Conservation (phyloP, 2,113 vertebrate genomes). For the Melospiza melodia region DNA sequence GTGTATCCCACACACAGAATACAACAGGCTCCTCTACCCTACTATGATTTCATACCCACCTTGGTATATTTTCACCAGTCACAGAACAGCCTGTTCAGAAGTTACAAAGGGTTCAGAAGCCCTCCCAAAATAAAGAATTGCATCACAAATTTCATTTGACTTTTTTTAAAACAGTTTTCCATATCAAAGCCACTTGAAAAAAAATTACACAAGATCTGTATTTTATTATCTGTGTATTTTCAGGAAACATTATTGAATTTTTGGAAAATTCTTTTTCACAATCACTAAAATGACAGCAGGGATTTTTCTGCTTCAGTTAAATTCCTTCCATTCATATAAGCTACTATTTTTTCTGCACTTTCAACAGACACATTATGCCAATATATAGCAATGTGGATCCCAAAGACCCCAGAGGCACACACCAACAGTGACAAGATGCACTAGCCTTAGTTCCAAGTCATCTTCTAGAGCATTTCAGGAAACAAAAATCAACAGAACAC, state of each 20-base stretch:
- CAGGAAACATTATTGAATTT: not conserved
- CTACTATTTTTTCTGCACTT: not conserved
- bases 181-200: not conserved
- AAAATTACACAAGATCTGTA: not conserved
- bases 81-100: conserved; percentile 74
- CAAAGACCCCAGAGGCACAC: not conserved
- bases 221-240: not conserved
- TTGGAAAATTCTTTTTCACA: not conserved
- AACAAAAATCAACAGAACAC: not conserved
- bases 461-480: not conserved
- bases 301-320: not conserved
- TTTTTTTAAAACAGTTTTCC: not conserved
- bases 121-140: not conserved
- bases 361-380: not conserved
- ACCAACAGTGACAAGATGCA: not conserved
- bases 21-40: conserved; percentile 80
- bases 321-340: not conserved
- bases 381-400: not conserved
- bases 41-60: conserved; percentile 77
- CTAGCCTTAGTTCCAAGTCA: not conserved
- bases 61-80: conserved; percentile 78
- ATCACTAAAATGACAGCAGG: not conserved
- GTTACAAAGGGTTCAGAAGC: not conserved
- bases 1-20: not conserved
- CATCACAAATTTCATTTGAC: not conserved